Evolutionary conservation across 1,140 invertebrate genomes (phyloP).

Genomic region (Xylocopa sonorina): DNA sequence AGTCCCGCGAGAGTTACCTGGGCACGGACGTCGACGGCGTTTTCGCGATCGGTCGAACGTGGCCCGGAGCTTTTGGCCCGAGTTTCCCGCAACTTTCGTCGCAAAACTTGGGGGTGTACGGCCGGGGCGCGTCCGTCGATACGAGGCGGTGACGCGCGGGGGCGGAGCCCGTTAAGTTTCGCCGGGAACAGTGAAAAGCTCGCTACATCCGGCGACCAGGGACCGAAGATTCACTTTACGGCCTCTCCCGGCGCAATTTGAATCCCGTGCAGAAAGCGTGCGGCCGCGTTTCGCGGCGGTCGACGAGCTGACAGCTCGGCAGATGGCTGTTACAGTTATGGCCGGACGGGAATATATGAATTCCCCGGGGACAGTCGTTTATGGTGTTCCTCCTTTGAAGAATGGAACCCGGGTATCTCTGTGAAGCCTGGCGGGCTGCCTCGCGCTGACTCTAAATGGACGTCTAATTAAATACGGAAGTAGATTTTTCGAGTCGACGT

Average conservation of each 20-base stretch:
- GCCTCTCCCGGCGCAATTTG: background rate
- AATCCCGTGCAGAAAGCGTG: background rate
- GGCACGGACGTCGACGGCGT: conserved; percentile 46
- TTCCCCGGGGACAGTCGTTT: conserved; percentile 2
- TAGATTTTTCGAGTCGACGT: conserved; percentile 1
- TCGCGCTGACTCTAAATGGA: background rate
- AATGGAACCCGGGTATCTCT: background rate
- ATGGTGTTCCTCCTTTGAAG: conserved; percentile 13
- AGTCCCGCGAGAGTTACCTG: conserved; percentile 49
- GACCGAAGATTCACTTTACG: conserved; percentile 1
- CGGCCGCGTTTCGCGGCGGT: background rate
- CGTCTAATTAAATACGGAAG: background rate
- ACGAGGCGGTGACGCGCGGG: too few relatives aligned
- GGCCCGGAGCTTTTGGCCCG: conserved; percentile 23
- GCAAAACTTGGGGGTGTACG: conserved; percentile 46
- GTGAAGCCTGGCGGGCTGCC: too few relatives aligned
- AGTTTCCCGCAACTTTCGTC: conserved; percentile 52
- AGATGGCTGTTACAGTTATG: conserved; percentile 9
- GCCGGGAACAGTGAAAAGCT: conserved; percentile 18
- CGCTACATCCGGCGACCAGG: background rate
- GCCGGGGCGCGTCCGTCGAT: conserved; percentile 37
- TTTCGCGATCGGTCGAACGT: conserved; percentile 55
- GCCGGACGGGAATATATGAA: conserved; percentile 5
- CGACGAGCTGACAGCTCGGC: conserved; percentile 15
- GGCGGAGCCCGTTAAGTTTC: conserved; percentile 38